Base-by-base conservation (phyloP, 2,113 vertebrate species). In the Prionailurus viverrinus region DNA sequence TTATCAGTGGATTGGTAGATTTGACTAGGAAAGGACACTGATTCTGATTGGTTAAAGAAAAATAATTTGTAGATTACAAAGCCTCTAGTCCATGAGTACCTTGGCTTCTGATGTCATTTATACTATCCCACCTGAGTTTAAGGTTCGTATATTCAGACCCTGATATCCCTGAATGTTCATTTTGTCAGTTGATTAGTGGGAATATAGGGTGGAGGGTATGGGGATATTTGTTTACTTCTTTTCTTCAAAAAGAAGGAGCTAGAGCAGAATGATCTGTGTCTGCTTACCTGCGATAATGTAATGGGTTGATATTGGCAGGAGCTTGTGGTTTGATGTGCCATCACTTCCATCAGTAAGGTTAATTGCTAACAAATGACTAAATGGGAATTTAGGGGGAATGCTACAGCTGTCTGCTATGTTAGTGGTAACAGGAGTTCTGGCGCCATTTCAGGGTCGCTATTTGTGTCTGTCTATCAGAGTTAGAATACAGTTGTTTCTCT, bases 361-460 rank as follows among this genome's bases (percentile, higher is more conserved):
- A 98, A 98, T 98, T 99, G 98, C 98, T 97, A 97, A 97, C 98
- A 98, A 98, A 98, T 97, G 98, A 97, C 98, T 97, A 74, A 83
- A 95, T 58, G 98, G 98, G 97, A 98, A 97, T 76, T 96, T 94
- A 89, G 98, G 97, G 96, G 91, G 97, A 98, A 97, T 94, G 97
- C 96, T 98, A 69, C 95, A 97, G 95, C 98, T 98, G 98, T 99
- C 99, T 99, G 97, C 98, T 98, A 93, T 78, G 98, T 93, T 97
- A 94, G 98, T 95, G 94, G 98, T 97, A 95, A 98, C 96, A 98
- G 98, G 97, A 98, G 84, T 98, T 96, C 97, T 99, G 99, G 99
- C 98, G 98, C 99, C 99, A 92, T 97, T 98, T 98, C 99, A 98
- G 99, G 98, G 98, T 97, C 98, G 97, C 98, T 98, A 71, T 99